These are phyloP conservation scores for Pentamera pediparva DNA, from an alignment of 53 echinoderm and acorn worm genomes.

Conservation along the genomic window DNA sequence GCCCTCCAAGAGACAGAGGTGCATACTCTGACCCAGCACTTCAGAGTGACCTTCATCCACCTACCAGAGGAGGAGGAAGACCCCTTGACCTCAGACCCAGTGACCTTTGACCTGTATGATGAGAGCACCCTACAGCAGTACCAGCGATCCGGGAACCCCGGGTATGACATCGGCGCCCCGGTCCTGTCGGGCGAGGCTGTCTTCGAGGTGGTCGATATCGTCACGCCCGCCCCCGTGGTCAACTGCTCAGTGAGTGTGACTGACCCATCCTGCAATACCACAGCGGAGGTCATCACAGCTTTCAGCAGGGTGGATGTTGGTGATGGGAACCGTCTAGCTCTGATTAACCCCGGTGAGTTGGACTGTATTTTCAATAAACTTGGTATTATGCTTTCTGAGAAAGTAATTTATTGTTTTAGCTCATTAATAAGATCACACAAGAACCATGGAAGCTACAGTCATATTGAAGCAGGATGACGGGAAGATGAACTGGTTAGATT, in stretches of 20 bases:
- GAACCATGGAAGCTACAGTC: background rate
- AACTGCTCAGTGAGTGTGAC: slow-evolving; percentile 48
- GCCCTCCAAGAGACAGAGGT: slow-evolving; percentile 5
- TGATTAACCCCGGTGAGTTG: slow-evolving; percentile 61
- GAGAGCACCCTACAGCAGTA: slow-evolving; percentile 13
- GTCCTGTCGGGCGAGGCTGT: slow-evolving; percentile 60
- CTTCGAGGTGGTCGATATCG: slow-evolving; percentile 22
- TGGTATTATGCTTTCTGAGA: too few relatives aligned
- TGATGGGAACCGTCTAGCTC: slow-evolving; percentile 48
- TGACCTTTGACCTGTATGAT: too few relatives aligned
- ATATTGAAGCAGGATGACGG: background rate
- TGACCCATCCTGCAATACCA: slow-evolving; percentile 33
- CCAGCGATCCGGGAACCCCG: slow-evolving; percentile 81
- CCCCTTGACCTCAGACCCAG: slow-evolving; percentile 39
- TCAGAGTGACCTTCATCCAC: slow-evolving; percentile 58
- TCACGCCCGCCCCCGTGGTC: slow-evolving; percentile 26
- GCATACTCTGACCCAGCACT: slow-evolving; percentile 43
- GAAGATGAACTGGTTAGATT: background rate
- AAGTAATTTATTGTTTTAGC: background rate
- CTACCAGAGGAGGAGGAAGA: slow-evolving; percentile 25
- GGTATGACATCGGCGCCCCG: slow-evolving; percentile 61
- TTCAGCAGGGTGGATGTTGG: slow-evolving; percentile 41
- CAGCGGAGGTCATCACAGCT: slow-evolving; percentile 28
- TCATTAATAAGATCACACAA: background rate
- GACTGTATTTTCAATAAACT: too few relatives aligned